Evolutionary conservation across 92 coral and sea anemone species (phyloP).

Genomic region (Porites evermanni): DNA sequence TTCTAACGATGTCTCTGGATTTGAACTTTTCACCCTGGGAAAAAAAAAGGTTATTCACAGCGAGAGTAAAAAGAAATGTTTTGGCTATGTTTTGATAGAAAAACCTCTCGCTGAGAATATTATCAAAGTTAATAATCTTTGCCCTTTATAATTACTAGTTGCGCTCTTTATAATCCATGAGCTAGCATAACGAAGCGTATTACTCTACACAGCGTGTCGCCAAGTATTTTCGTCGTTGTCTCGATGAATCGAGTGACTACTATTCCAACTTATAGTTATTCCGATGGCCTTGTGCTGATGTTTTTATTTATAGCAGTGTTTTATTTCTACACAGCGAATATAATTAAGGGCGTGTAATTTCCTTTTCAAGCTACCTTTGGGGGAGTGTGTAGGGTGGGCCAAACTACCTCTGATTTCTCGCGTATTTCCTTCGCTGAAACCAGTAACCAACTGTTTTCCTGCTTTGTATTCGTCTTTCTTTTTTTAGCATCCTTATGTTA

Average conservation of each 20-base stretch:
- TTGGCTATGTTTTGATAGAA: not conserved
- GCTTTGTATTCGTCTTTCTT: not conserved
- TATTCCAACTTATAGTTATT: slow-evolving; percentile 5
- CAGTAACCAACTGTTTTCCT: not conserved
- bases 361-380: not conserved
- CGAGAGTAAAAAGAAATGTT: not conserved
- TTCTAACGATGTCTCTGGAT: not conserved
- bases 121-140: slow-evolving; percentile 26
- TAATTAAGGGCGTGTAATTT: slow-evolving; percentile 4
- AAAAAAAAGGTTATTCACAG: not conserved
- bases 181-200: slow-evolving; percentile 10
- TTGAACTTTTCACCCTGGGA: not conserved
- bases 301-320: not conserved
- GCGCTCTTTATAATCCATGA: slow-evolving; percentile 11
- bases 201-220: slow-evolving; percentile 38
- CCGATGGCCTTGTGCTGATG: slow-evolving; percentile 27
- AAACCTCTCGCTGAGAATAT: slow-evolving; percentile 3
- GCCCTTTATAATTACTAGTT: not conserved
- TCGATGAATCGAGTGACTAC: slow-evolving; percentile 2
- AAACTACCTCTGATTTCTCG: not conserved
- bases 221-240: slow-evolving; percentile 16
- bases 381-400: not conserved
- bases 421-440: not conserved
- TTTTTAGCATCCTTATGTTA: no score
- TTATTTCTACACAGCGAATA: not conserved